phyloP scores from a whole-genome alignment of 1,140 invertebrate genomes.

The Cydia amplana region DNA sequence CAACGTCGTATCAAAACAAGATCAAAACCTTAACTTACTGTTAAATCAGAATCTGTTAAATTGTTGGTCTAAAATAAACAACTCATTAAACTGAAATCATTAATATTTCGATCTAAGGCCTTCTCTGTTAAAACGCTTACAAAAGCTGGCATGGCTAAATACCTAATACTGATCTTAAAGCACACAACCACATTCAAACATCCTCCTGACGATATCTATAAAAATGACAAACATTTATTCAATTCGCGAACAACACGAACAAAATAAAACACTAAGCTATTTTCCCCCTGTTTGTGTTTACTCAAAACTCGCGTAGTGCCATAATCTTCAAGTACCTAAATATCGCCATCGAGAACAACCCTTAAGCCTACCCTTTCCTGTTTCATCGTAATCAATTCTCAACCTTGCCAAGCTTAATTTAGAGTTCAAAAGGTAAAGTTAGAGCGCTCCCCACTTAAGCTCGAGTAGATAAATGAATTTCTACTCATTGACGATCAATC shows the following conservation, averaged over 20 bases:
- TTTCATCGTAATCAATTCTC: background rate
- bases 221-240: background rate
- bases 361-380: slow-evolving; percentile 20
- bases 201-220: background rate
- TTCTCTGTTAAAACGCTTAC: background rate
- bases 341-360: background rate
- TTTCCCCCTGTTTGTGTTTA: background rate
- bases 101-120: no score
- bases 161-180: background rate
- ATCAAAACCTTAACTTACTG: no score
- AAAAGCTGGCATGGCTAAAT: background rate
- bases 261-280: slow-evolving; percentile 5
- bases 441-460: slow-evolving; percentile 36
- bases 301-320: slow-evolving; percentile 10
- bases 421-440: slow-evolving; percentile 33
- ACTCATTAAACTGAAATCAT: no score
- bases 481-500: slow-evolving; percentile 53
- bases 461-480: slow-evolving; percentile 52
- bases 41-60: no score
- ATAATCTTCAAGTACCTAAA: slow-evolving; percentile 17
- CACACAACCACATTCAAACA: background rate
- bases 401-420: background rate
- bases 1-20: no score
- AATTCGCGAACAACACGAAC: background rate
- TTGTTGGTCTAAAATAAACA: no score